Evolutionary conservation across 2,888 invertebrate genomes (phyloP).

Genomic region (Anaspis maculata): DNA sequence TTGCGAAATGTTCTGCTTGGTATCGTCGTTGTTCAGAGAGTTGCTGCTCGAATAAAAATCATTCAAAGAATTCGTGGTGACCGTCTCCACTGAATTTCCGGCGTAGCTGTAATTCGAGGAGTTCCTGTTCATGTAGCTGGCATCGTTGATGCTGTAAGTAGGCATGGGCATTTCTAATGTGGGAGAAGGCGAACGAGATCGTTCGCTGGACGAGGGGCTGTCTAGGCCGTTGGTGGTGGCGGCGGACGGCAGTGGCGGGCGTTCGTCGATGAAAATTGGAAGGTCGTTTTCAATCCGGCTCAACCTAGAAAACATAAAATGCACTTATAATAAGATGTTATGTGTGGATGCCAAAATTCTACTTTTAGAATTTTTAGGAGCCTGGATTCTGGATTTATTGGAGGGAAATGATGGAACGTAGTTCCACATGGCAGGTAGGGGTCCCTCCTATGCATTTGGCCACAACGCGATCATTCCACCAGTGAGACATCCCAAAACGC

Average conservation of each 20-base stretch:
- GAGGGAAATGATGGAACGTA: too few relatives aligned
- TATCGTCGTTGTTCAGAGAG: conserved; percentile 16
- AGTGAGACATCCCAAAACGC: too few relatives aligned
- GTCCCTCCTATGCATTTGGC: too few relatives aligned
- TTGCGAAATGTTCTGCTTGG: conserved; percentile 36
- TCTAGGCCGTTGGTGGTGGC: conserved; percentile 35
- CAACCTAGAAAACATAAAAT: conserved; percentile 25
- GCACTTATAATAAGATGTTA: not conserved
- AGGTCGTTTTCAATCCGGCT: conserved; percentile 31
- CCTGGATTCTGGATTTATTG: too few relatives aligned
- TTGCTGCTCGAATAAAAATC: conserved; percentile 25
- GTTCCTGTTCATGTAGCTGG: conserved; percentile 19
- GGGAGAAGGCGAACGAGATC: conserved; percentile 37
- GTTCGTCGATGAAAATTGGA: conserved; percentile 31
- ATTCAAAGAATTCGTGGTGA: conserved; percentile 20
- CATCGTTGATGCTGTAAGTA: conserved; percentile 30
- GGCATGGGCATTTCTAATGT: conserved; percentile 32
- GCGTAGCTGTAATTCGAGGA: conserved; percentile 5
- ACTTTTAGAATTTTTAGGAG: too few relatives aligned
- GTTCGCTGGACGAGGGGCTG: conserved; percentile 26
- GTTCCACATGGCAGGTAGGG: too few relatives aligned
- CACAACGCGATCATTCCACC: too few relatives aligned
- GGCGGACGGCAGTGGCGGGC: conserved; percentile 18
- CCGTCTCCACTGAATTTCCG: conserved; percentile 10
- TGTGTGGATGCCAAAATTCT: too few relatives aligned